Evolutionary conservation across 2,797 vertebrate species (phyloP), one percentile per base, ranked within the genome.

Genomic region (Malacoctenus gilli): DNA sequence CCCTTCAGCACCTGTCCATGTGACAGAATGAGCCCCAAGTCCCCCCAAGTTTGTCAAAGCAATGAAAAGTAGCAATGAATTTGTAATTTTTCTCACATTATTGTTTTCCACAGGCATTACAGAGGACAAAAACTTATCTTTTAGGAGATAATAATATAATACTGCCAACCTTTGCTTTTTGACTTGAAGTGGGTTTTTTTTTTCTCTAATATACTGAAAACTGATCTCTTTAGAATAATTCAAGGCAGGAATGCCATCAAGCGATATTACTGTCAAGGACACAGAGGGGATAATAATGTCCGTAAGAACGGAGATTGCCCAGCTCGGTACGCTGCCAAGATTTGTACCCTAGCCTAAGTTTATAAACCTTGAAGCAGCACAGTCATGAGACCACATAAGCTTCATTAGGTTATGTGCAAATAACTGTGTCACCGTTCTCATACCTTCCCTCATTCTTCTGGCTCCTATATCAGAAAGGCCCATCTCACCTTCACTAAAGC

Each of bases 401-500:
- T 59, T 72, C 55, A 70, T 73, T 63, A 54, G 22, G 1, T 52
- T 70, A 18, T 64, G 50, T 59, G 23, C 40, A 36, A 40, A 47
- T 36, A 66, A 43, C 12, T 25, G 59, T 48, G 59, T 48, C 28
- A 23, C 35, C 38, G 1, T 55, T 53, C 53, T 58, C 43, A 62
- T 58, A 23, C 39, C 43, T 46, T 44, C 41, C 23, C 44, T 34
- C 20, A 22, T 75, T 59, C 16, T 46, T 52, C 10, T 75, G 16
- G 23, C n/a, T 53, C 44, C 51, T 37, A 23, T 56, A 18, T 9
- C 16, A 23, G 20, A 23, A 31, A 46, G 49, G 47, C 37, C 59
- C 43, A 61, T 62, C 51, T 75, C 72, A 75, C 69, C 74, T 82
- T 76, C 35, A 60, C 22, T 47, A 59, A 62, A 57, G 64, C 79